Conservation (phyloP, 1,140 invertebrate genomes). For the Patella vulgata region DNA sequence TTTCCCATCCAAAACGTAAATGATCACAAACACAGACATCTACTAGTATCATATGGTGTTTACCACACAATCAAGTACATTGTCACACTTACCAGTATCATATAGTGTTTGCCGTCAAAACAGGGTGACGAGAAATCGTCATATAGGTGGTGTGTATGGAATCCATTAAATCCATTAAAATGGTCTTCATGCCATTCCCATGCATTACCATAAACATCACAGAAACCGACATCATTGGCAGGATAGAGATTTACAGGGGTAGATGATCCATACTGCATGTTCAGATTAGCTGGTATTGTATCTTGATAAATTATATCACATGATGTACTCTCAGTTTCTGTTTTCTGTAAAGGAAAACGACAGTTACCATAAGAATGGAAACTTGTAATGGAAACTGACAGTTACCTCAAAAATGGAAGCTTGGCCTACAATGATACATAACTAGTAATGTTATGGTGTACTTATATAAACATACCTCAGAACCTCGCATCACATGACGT, state of each 20-base stretch:
- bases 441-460: too few relatives aligned
- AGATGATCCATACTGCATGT: constrained; percentile 59
- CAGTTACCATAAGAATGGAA: neutral
- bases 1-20: too few relatives aligned
- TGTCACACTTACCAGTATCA: constrained; percentile 63
- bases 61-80: too few relatives aligned
- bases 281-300: constrained; percentile 45
- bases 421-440: too few relatives aligned
- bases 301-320: constrained; percentile 53
- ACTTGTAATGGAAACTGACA: too few relatives aligned
- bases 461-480: constrained; percentile 35
- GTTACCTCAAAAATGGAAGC: too few relatives aligned
- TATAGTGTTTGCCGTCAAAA: constrained; percentile 64
- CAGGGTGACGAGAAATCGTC: constrained; percentile 65
- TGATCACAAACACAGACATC: too few relatives aligned
- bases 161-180: constrained; percentile 61
- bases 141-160: constrained; percentile 57
- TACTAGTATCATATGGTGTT: too few relatives aligned
- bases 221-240: constrained; percentile 54
- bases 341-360: constrained; percentile 26
- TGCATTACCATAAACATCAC: constrained; percentile 65
- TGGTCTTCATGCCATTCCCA: constrained; percentile 67
- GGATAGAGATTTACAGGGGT: constrained; percentile 62
- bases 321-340: constrained; percentile 25
- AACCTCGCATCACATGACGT: constrained; percentile 55